Conservation (phyloP, 2,113 vertebrate species). For the Seriola dumerili region DNA sequence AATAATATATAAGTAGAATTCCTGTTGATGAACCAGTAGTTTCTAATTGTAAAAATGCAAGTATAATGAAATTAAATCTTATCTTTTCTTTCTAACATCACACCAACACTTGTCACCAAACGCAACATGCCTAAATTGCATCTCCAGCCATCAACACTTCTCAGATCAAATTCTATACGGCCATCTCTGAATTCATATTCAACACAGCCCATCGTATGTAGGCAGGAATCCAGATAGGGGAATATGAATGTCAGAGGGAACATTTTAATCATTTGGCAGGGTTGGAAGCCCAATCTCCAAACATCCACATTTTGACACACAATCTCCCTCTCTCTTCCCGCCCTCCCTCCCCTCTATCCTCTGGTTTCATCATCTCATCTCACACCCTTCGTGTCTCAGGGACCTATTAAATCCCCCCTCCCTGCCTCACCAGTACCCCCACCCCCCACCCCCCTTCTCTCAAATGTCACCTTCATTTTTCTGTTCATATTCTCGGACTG, state of each 20-base stretch:
- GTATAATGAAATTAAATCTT: slow-evolving; percentile 28
- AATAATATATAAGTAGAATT: not conserved
- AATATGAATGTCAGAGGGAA: slow-evolving; percentile 85
- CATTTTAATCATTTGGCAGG: slow-evolving; percentile 85
- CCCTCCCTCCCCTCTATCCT: slow-evolving; percentile 77
- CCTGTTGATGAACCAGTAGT: not conserved
- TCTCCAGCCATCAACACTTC: slow-evolving; percentile 64
- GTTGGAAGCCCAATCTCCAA: slow-evolving; percentile 85
- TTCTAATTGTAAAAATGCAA: not conserved
- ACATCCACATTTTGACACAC: slow-evolving; percentile 86
- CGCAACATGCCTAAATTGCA: slow-evolving; percentile 60
- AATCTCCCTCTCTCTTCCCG: slow-evolving; percentile 76
- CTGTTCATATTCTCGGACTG: slow-evolving; percentile 77
- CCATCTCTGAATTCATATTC: slow-evolving; percentile 74
- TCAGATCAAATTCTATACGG: slow-evolving; percentile 72
- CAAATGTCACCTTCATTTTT: slow-evolving; percentile 85
- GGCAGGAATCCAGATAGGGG: slow-evolving; percentile 78
- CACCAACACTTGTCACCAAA: slow-evolving; percentile 40
- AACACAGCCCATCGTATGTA: slow-evolving; percentile 53
- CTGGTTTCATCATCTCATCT: slow-evolving; percentile 83
- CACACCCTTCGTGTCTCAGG: slow-evolving; percentile 82
- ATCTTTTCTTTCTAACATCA: slow-evolving; percentile 25
- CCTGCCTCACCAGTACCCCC: slow-evolving; percentile 82
- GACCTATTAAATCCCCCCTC: slow-evolving; percentile 87
- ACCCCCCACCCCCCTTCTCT: slow-evolving; percentile 70